These are phyloP conservation scores for Protophormia terraenovae DNA, from an alignment of 2,888 invertebrate species.

Conservation along the genomic window DNA sequence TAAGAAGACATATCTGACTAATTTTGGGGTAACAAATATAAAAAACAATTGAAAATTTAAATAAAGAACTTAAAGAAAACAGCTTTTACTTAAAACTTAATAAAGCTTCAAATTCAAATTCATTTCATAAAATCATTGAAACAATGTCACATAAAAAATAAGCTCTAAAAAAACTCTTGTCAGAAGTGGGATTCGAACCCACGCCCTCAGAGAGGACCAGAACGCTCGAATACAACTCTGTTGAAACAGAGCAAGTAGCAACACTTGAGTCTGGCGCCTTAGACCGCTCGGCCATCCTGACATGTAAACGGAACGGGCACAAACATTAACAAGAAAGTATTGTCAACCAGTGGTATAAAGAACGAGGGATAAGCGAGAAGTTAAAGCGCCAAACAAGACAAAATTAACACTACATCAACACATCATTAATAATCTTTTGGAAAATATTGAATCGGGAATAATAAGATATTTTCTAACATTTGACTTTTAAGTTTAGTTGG, in stretches of 20 bases:
- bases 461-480: no score
- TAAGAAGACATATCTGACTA: conserved; percentile 2
- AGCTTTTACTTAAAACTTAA: neutral
- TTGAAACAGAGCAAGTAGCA: no score
- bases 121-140: no score
- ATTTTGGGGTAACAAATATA: neutral
- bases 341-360: no score
- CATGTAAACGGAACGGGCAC: conserved; percentile 61
- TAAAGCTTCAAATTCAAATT: conserved; percentile 46
- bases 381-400: neutral
- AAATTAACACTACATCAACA: no score
- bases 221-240: no score
- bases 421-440: no score
- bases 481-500: no score
- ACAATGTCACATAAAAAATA: no score
- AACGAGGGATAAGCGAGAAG: no score
- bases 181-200: conserved; percentile 81
- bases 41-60: neutral
- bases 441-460: no score
- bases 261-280: conserved; percentile 69
- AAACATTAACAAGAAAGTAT: no score
- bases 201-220: conserved; percentile 79
- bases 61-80: neutral
- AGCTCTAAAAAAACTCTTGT: conserved; percentile 72
- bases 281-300: conserved; percentile 81